Evolutionary conservation across 1,140 invertebrate genomes (phyloP).

Genomic region (Drosophila biarmipes): DNA sequence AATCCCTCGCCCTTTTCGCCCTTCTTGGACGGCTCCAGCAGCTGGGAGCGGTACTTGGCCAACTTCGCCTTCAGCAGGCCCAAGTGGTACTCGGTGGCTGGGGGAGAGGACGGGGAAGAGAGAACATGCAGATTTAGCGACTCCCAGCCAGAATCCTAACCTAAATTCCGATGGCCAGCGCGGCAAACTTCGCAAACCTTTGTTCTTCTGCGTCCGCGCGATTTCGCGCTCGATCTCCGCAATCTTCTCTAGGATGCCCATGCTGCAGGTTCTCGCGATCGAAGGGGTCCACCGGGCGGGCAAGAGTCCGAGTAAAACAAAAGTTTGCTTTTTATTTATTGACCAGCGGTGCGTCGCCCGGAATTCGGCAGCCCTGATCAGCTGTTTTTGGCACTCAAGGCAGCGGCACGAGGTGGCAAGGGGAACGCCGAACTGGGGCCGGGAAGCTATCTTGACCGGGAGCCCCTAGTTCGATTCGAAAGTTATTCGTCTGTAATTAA

Average conservation of each 20-base stretch:
- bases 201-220: slow-evolving; percentile 99
- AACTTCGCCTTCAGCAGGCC: slow-evolving; percentile 99
- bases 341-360: slow-evolving; percentile 25
- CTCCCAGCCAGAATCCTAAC: slow-evolving; percentile 57
- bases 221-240: slow-evolving; percentile 99
- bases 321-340: slow-evolving; percentile 42
- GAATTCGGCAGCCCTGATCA: slow-evolving; percentile 24
- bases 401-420: neutral
- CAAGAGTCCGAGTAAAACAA: slow-evolving; percentile 54
- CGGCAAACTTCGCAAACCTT: slow-evolving; percentile 89
- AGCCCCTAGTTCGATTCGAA: neutral
- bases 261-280: slow-evolving; percentile 82
- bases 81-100: slow-evolving; percentile 99
- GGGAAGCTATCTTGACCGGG: neutral
- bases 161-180: slow-evolving; percentile 63
- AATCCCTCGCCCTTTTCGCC: slow-evolving; percentile 99
- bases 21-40: slow-evolving; percentile 97
- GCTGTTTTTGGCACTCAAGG: slow-evolving; percentile 9
- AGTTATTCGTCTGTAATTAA: too few relatives aligned
- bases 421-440: neutral
- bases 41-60: slow-evolving; percentile 97
- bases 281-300: slow-evolving; percentile 55
- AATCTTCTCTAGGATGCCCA: slow-evolving; percentile 99
- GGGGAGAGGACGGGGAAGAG: slow-evolving; percentile 57
- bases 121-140: neutral